Evolutionary conservation across 2,888 invertebrate genomes (phyloP), one percentile per base, ranked within the genome.

Genomic region (Bombylius major): DNA sequence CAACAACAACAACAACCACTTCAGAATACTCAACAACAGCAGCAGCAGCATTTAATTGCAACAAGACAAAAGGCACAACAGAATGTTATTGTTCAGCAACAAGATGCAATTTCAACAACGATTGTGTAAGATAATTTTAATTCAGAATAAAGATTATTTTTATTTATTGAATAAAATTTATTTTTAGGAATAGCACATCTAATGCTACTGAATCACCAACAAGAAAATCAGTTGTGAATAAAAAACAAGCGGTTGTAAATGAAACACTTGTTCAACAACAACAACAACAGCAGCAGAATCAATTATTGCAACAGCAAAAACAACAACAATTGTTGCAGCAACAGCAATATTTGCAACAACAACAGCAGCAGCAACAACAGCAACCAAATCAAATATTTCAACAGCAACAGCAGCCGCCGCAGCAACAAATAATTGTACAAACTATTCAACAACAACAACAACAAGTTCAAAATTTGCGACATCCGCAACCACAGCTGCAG

Each of bases 381-480:
- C 59, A 59, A 45, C 54, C 36, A 9, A 56, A 57, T 32, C 56
- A 57, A 50, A 11, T 39, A 51, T 23, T 47, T n/a, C 58, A 53
- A 7, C 57, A 54, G n/a, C 58, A 56, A 56, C 52, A 55, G 47
- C 49, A 33, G 11, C 36, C 47, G n/a, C 5, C 36, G 42, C 47
- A 49, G n/a, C 58, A 51, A 50, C 57, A 55, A 47, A 53, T 56
- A 42, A 14, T 23, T 23, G 23, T 23, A n/a, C 44, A 45, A 48
- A 34, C 53, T 49, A 47, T 47, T 42, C 49, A 33, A 14, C 32
- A 49, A 44, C 55, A 49, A 44, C 55, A 57, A 44, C 58, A 51
- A 11, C 50, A 46, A 75, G 63, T 76, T 79, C 76, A 78, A 77
- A 69, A 75, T 75, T 63, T 76, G 42, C 11, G 34, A 14, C 57